Evolutionary conservation across 2,113 vertebrate genomes (phyloP), one percentile per base, ranked within the genome.

Genomic region (human): DNA sequence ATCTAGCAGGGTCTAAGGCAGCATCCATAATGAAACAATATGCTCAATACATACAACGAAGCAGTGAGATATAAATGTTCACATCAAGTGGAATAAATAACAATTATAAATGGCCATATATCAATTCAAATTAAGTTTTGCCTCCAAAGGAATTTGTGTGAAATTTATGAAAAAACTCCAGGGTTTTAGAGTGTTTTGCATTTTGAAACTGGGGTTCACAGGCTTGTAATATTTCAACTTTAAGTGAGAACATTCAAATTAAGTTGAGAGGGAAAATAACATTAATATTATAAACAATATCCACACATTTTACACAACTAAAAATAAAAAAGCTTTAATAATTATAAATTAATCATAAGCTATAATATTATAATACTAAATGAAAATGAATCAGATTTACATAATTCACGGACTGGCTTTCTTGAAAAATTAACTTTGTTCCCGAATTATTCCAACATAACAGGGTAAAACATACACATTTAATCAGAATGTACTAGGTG

Each of bases 381-480:
- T 50, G 27, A 98, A 97, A 97, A 91, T 72, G 22, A 91, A 82
- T 91, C 30, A 57, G 61, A 89, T 68, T 86, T 89, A 93, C 43
- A 12, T 35, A 90, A 84, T 11, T 91, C 2, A 93, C 96, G 55
- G 35, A 79, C 52, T 83, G 32, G 32, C 13, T 93, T 94, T 27
- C 64, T 84, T 90, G 70, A 87, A 95, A 93, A 87, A 83, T 97
- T 38, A 43, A 3, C 50, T 61, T 90, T 94, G 40, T 88, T 94
- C 27, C 23, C 88, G 22, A 81, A 95, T 14, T 93, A 9, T 61
- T 94, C 25, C 23, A 87, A 72, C 14, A 64, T 40, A 84, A 94
- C 64, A 89, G 87, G 72, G 50, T 64, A 90, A 96, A 87, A 83
- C 40, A 70, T 25, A 72, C 22, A 80, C 9, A 96, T 27, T 86